Evolutionary conservation across 2,888 invertebrate species (phyloP).

Genomic region (Autographa gamma): DNA sequence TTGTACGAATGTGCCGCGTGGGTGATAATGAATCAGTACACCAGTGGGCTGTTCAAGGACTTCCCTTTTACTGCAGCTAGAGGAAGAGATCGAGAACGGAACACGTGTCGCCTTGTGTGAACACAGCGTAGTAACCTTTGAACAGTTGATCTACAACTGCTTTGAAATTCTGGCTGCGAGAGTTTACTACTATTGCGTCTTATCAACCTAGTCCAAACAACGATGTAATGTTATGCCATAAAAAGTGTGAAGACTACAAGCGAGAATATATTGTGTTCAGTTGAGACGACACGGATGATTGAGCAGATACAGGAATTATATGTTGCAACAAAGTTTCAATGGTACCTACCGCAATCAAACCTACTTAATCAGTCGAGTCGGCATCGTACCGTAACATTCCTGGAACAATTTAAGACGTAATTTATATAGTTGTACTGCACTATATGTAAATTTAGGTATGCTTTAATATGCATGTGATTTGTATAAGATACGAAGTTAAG

Average conservation of each 20-base stretch:
- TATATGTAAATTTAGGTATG: neutral
- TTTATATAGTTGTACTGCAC: neutral
- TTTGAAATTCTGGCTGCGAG: neutral
- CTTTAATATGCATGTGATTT: constrained; percentile 11
- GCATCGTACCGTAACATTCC: neutral
- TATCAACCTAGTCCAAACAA: neutral
- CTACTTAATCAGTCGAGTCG: neutral
- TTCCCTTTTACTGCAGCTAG: constrained; percentile 81
- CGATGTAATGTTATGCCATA: neutral
- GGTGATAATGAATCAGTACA: constrained; percentile 81
- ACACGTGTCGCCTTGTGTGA: constrained; percentile 55
- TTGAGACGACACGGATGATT: neutral
- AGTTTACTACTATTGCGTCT: neutral
- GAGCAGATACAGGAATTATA: neutral
- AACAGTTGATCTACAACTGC: constrained; percentile 12
- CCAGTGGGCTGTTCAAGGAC: constrained; percentile 83
- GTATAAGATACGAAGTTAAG: constrained; percentile 10
- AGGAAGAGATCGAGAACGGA: constrained; percentile 67
- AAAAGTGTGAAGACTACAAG: neutral
- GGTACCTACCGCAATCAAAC: constrained; percentile 16
- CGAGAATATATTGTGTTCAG: neutral
- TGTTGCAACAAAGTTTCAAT: constrained; percentile 19
- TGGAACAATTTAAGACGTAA: neutral
- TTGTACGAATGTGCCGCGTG: constrained; percentile 71
- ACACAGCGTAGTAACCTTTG: constrained; percentile 31